Percentiles rank a stretch among this genome's conserved stretches.
These are phyloP conservation scores for Pangasius larnaudii DNA, from an alignment of 2,797 vertebrate genomes.

Conservation along the genomic window DNA sequence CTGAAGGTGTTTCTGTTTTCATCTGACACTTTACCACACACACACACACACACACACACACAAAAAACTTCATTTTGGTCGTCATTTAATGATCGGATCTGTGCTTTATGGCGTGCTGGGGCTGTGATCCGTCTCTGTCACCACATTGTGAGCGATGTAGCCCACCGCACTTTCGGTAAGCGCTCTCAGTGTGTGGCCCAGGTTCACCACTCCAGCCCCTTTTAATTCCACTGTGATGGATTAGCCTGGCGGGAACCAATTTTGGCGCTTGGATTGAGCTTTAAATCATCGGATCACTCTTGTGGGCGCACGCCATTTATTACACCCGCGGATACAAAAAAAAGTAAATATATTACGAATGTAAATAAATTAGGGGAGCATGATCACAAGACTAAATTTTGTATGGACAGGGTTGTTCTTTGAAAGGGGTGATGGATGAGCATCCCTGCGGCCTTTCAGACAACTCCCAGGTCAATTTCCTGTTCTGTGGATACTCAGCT, in stretches of 20 bases:
- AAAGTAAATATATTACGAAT: constrained; percentile 69
- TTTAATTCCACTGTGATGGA: constrained; percentile 82
- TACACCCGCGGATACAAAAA: constrained; percentile 58
- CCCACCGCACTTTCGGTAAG: constrained; percentile 31
- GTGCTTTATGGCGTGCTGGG: constrained; percentile 53
- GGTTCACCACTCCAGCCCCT: constrained; percentile 68
- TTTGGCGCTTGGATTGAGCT: constrained; percentile 76
- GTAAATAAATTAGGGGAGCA: constrained; percentile 73
- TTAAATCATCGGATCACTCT: constrained; percentile 80
- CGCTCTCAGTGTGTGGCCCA: constrained; percentile 27
- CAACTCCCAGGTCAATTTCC: constrained; percentile 52
- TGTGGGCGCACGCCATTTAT: constrained; percentile 69
- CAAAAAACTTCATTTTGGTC: constrained; percentile 55
- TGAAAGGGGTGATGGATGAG: constrained; percentile 66
- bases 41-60: not conserved
- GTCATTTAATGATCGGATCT: constrained; percentile 59
- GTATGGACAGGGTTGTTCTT: constrained; percentile 60
- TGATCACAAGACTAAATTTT: constrained; percentile 68
- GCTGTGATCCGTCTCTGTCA: constrained; percentile 61
- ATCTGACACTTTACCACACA: not conserved
- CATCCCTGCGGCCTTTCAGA: constrained; percentile 48
- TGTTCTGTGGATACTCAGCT: not conserved
- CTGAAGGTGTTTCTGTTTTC: not conserved
- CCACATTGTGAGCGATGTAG: constrained; percentile 55
- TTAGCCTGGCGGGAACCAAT: constrained; percentile 79